Base-by-base conservation (phyloP, 37 sponge, comb jelly and placozoan genomes). In the Dysidea cf. avara region DNA sequence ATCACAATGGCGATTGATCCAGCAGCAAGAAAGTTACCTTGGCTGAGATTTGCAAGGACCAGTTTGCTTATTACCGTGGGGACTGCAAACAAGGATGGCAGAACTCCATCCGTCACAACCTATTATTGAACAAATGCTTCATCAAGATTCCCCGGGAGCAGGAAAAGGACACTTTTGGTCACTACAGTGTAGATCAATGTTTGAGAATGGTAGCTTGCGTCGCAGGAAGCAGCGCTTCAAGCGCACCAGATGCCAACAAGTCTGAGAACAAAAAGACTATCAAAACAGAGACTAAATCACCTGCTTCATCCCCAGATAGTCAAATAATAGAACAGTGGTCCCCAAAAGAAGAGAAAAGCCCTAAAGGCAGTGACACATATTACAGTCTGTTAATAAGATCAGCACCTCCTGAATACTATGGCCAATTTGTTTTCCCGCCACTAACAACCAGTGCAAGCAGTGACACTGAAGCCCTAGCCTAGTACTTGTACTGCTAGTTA, bases 81-180 rank as follows among this genome's bases (percentile, higher is more conserved):
- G 88, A 96, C 68, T 83, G 69, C 65, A 96, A 96, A 79, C 96
- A 96, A 48, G 96, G 96, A 39, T 95, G 96, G 96, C 87, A 95
- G 56, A 95, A 95, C 66, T 87, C 88, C 46, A 95, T 95, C 52
- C 68, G 96, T 7, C 95, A 94, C 55, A 94, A 94, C 39, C 84
- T 94, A 2, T 85, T 83, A 21, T 71, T 94, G 14, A 90, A 90
- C 43, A 88, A 95, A 28, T 95, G 96, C 80, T 95, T 95, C 73
- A 65, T 89, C 53, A 95, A 95, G 76, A 64, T 90, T 0, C 87
- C 96, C 3, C 56, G 92, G 24, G 92, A 95, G 80, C 92, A 87
- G 43, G 96, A n/a, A 95, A 95, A 39, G 92, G 96, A 0, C 93
- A 95, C 83, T 95, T 84, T 76, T 95, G 96, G 96, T 67, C 83